phyloP scores from a whole-genome alignment of 2,888 invertebrate species.

The Colostygia pectinataria region DNA sequence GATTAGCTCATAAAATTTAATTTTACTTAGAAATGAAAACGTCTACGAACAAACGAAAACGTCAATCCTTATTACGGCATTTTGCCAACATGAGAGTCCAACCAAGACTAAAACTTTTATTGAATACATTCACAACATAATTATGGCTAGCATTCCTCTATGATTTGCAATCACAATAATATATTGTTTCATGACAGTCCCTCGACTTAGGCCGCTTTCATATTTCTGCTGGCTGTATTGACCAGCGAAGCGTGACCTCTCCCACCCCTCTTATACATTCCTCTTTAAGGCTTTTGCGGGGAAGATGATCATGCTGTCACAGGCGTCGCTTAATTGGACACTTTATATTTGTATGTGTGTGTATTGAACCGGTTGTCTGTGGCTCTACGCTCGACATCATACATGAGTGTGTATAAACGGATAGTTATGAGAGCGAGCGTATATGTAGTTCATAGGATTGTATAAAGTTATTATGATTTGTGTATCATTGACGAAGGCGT shows the following conservation, averaged over 20 bases:
- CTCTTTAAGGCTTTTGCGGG: constrained; percentile 47
- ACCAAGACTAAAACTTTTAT: constrained; percentile 9
- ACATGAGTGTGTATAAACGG: constrained; percentile 63
- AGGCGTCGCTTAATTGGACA: constrained; percentile 74
- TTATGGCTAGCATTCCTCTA: constrained; percentile 1
- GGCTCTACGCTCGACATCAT: constrained; percentile 68
- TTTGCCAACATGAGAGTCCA: background rate
- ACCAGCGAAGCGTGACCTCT: constrained; percentile 61
- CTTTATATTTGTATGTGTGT: constrained; percentile 71
- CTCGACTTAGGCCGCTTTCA: constrained; percentile 69
- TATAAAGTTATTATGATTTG: constrained; percentile 75
- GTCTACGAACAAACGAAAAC: constrained; percentile 1
- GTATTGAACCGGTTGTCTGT: constrained; percentile 74
- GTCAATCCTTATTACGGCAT: background rate
- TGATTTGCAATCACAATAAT: constrained; percentile 51
- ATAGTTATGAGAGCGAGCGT: constrained; percentile 54
- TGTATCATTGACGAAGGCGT: constrained; percentile 67
- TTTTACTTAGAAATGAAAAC: constrained; percentile 3
- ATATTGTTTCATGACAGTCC: constrained; percentile 65
- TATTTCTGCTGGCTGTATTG: constrained; percentile 64
- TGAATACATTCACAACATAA: constrained; percentile 16
- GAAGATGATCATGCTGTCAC: constrained; percentile 65
- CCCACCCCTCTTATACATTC: constrained; percentile 49
- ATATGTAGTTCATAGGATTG: constrained; percentile 59
- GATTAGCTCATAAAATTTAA: constrained; percentile 3